A percentile compares a stretch with the other conserved stretches of the same genome.
Evolutionary conservation across 2,797 vertebrate species (phyloP).

Genomic region (Alectoris magna): DNA sequence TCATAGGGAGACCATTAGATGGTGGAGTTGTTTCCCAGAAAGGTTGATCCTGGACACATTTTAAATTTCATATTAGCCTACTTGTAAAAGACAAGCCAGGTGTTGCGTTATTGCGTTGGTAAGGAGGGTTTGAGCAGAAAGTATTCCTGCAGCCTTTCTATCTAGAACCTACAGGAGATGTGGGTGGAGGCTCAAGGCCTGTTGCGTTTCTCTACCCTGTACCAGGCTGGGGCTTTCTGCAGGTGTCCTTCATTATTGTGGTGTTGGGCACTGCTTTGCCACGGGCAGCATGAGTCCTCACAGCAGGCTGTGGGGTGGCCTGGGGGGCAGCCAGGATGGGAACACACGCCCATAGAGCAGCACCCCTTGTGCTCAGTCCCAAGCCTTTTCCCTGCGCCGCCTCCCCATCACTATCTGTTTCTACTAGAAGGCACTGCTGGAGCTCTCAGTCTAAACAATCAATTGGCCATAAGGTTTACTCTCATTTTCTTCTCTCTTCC

Average conservation of each 20-base stretch:
- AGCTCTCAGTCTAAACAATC: neutral
- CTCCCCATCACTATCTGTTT: neutral
- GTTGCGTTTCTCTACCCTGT: neutral
- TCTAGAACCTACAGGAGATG: neutral
- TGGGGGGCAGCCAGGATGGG: neutral
- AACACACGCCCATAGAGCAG: neutral
- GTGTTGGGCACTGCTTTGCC: rapidly evolving
- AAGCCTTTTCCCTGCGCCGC: neutral
- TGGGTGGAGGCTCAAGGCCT: rapidly evolving
- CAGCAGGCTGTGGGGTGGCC: neutral
- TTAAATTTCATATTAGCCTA: too few relatives aligned
- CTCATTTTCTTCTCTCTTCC: neutral
- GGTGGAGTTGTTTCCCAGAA: neutral
- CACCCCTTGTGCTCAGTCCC: rapidly evolving
- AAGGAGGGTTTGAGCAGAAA: neutral
- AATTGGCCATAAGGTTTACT: neutral
- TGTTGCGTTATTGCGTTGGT: neutral
- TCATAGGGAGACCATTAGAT: neutral
- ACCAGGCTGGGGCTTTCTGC: rapidly evolving
- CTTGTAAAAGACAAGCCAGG: neutral
- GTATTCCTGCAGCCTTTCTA: neutral
- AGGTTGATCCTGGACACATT: neutral
- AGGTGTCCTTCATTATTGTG: neutral
- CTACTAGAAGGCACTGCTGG: neutral
- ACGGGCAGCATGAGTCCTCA: neutral